These are phyloP conservation scores for Watsonalla binaria DNA, from an alignment of 2,888 invertebrate species.

Conservation along the genomic window DNA sequence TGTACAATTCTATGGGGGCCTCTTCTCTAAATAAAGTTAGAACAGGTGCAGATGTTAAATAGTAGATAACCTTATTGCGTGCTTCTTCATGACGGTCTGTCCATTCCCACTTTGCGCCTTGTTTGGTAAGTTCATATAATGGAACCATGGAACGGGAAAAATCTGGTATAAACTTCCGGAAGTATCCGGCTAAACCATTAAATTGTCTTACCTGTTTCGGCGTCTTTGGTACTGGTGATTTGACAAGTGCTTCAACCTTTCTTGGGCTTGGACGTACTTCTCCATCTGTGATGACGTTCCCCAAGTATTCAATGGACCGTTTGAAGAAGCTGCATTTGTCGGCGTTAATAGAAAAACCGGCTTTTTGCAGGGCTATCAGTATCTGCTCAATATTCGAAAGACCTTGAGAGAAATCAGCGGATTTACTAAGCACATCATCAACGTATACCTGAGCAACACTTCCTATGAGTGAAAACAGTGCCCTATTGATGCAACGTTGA, in stretches of 20 bases:
- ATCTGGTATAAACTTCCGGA: conserved; percentile 17
- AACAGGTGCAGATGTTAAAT: conserved; percentile 12
- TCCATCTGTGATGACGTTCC: conserved; percentile 20
- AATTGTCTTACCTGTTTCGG: conserved; percentile 3
- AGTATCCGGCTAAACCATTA: conserved; percentile 17
- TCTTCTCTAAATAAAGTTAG: conserved; percentile 15
- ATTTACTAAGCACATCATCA: conserved; percentile 27
- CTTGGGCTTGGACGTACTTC: conserved; percentile 23
- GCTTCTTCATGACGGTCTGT: conserved; percentile 17
- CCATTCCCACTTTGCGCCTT: conserved; percentile 17
- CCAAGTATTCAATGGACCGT: too few relatives aligned
- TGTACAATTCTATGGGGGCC: conserved; percentile 11
- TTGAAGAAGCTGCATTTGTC: conserved; percentile 10
- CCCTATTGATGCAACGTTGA: conserved; percentile 13
- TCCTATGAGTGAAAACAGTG: conserved; percentile 7
- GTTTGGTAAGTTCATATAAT: conserved; percentile 16
- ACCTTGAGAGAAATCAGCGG: conserved; percentile 12
- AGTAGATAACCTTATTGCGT: conserved; percentile 9
- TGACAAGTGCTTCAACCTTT: conserved; percentile 26
- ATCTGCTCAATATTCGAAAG: conserved; percentile 15
- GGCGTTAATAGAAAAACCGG: conserved; percentile 29
- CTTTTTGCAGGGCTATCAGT: conserved; percentile 14
- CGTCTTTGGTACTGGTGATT: conserved; percentile 21
- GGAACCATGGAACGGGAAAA: conserved; percentile 18
- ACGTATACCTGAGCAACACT: conserved; percentile 8